Evolutionary conservation across 2,113 vertebrate species (phyloP), one percentile per base, ranked within the genome.

Genomic region (Stegostoma tigrinum): DNA sequence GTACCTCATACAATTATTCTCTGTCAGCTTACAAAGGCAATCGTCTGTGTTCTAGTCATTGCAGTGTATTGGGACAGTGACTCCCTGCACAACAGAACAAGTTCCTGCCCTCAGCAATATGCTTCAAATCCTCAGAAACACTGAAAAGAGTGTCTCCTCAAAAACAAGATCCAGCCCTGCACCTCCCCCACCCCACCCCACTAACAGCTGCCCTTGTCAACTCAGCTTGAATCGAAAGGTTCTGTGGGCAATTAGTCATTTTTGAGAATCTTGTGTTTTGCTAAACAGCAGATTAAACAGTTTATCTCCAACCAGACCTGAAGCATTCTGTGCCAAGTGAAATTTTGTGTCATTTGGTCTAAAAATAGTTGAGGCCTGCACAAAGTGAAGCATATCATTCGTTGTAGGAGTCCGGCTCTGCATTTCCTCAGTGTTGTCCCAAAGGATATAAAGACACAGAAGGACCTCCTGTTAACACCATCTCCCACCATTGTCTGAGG

Each of bases 261-360:
- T 10, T 55, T 1, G 30, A 90, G 87, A 34, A 90, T 0, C 34
- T 12, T 34, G 7, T 90, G 52, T 90, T 61, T 90, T 61, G 87
- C 52, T 55, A 34, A 34, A 90, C 48, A 90, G 87, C 55, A 90
- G 30, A 87, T 87, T 87, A 87, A 87, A 87, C 48, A 52, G 45
- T 87, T 87, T 87, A 87, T 87, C 85, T 87, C 21, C 45, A 52
- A 90, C 52, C 48, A 55, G 52, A 90, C 87, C 87, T 55, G 52
- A 15, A 15, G 48, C 2, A 30, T 61, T 30, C 10, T n/a, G 2
- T 90, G 87, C 52, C 87, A 55, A 90, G 10, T 17, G 30, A 55
- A 52, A 90, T 61, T 90, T 34, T 90, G 87, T 52, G 14, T 55
- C 61, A 17, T 12, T 34, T 61, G 30, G 52, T 55, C 52, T 55